phyloP scores from a whole-genome alignment of 2,888 invertebrate genomes.

The Noctua comes region DNA sequence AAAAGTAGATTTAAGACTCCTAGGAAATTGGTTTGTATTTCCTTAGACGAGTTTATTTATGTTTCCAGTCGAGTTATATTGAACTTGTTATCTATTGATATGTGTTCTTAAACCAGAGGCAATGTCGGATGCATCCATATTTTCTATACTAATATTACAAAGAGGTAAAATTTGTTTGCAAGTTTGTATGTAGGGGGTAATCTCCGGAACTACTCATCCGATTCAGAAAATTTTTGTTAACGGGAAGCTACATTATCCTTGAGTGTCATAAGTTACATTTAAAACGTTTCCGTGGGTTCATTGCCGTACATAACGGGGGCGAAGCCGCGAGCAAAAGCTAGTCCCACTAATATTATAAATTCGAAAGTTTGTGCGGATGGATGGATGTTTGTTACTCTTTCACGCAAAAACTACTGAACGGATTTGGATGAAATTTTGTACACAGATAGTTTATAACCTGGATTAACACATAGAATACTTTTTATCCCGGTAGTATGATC shows the following conservation, averaged over 20 bases:
- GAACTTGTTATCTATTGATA: not conserved
- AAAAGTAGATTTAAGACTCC: conserved; percentile 39
- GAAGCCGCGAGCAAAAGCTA: not conserved
- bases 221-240: not conserved
- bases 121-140: not conserved
- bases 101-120: not conserved
- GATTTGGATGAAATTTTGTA: too few species aligned
- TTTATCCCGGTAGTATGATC: too few species aligned
- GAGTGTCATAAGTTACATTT: not conserved
- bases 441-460: too few species aligned
- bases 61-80: not conserved
- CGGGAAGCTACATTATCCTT: not conserved
- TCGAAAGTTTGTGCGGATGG: too few species aligned
- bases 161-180: not conserved
- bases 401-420: too few species aligned
- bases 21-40: conserved; percentile 36
- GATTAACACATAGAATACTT: too few species aligned
- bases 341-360: too few species aligned
- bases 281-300: not conserved
- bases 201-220: too few species aligned
- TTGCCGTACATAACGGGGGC: not conserved
- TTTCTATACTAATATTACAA: not conserved
- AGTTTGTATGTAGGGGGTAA: not conserved
- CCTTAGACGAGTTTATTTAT: conserved; percentile 13
- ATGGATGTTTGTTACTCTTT: too few species aligned